Evolutionary conservation across 2,888 invertebrate species (phyloP).

Genomic region (Nemotelus nigrinus): DNA sequence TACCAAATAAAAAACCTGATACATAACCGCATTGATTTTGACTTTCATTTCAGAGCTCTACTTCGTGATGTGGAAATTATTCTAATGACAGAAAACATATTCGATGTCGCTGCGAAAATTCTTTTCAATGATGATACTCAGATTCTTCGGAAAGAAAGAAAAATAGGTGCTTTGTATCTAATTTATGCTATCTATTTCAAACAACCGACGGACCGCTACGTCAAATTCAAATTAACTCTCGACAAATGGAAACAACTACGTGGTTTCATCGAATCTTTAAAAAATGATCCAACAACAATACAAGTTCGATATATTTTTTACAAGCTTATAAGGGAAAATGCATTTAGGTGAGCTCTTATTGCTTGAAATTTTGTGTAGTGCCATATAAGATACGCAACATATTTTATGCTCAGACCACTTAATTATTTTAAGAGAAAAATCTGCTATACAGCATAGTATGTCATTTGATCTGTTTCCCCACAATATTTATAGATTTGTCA

Average conservation of each 20-base stretch:
- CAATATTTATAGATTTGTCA: slow-evolving; percentile 43
- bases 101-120: slow-evolving; percentile 34
- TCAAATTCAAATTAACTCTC: slow-evolving; percentile 48
- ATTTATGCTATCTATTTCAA: slow-evolving; percentile 51
- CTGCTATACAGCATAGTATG: not conserved
- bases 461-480: not conserved
- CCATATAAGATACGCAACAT: not conserved
- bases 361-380: not conserved
- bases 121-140: slow-evolving; percentile 11
- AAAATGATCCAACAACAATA: slow-evolving; percentile 13
- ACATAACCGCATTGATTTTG: no score
- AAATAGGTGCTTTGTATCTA: slow-evolving; percentile 49
- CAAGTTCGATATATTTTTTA: slow-evolving; percentile 50
- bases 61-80: slow-evolving; percentile 43
- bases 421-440: not conserved
- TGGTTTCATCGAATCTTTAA: slow-evolving; percentile 44
- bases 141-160: not conserved
- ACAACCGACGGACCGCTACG: slow-evolving; percentile 49
- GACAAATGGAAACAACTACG: slow-evolving; percentile 47
- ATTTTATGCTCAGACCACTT: not conserved
- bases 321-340: slow-evolving; percentile 47
- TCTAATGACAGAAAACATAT: slow-evolving; percentile 44
- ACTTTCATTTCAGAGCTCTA: slow-evolving; percentile 36
- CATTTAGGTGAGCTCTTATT: slow-evolving; percentile 45
- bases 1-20: no score